Conservation (phyloP, 2,888 invertebrate genomes). For the Orthosia gracilis region DNA sequence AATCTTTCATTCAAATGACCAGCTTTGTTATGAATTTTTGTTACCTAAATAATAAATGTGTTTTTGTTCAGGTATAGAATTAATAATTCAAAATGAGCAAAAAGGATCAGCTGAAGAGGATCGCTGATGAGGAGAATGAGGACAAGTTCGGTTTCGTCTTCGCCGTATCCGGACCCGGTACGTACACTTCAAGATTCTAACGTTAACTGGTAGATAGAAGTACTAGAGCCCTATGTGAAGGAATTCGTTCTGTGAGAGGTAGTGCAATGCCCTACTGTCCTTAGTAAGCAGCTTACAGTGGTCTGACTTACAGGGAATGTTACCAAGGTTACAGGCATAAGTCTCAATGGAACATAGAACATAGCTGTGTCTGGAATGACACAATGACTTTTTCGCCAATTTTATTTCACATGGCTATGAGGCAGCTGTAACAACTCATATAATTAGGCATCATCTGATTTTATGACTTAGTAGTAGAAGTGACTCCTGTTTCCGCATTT, state of each 20-base stretch:
- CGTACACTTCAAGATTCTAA: constrained; percentile 52
- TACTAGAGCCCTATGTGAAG: not conserved
- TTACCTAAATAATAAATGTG: constrained; percentile 1
- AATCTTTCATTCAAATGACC: not conserved
- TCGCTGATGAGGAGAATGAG: constrained; percentile 96
- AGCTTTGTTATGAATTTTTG: not conserved
- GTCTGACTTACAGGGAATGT: too few relatives aligned
- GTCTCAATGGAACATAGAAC: not conserved
- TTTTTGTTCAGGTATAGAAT: constrained; percentile 71
- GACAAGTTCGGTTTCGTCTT: constrained; percentile 98
- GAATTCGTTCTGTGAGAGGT: not conserved
- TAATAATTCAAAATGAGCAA: constrained; percentile 91
- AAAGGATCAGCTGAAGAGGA: constrained; percentile 90
- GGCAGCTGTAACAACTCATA: not conserved
- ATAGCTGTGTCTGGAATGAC: too few relatives aligned
- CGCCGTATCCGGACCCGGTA: constrained; percentile 99
- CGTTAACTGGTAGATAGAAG: not conserved
- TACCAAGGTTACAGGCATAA: too few relatives aligned
- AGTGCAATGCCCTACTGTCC: too few relatives aligned
- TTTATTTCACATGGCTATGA: not conserved
- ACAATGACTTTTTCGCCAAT: not conserved
- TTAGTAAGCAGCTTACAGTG: too few relatives aligned
- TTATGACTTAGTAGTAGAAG: too few relatives aligned
- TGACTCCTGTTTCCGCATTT: too few relatives aligned
- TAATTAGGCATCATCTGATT: not conserved